Percentiles rank a stretch among this genome's conserved stretches.
Conservation (phyloP, 2,113 vertebrate species). For the Pachypanchax playfairii region DNA sequence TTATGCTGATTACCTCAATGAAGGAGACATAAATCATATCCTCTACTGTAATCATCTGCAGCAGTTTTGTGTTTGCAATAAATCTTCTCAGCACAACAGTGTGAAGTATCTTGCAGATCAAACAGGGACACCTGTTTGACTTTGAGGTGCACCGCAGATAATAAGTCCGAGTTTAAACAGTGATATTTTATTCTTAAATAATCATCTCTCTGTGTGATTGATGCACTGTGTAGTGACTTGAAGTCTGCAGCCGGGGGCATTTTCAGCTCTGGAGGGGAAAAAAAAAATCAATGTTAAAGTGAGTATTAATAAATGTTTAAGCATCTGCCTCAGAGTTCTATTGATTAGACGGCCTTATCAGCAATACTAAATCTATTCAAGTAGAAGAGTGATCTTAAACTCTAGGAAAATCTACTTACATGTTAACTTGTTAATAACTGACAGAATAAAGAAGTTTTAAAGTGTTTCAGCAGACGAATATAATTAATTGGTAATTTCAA, state of each 20-base stretch:
- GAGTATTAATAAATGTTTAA: slow-evolving; percentile 72
- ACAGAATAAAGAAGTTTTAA: slow-evolving; percentile 35
- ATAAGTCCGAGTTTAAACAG: slow-evolving; percentile 35
- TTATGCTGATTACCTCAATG: slow-evolving; percentile 72
- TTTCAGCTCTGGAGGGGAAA: slow-evolving; percentile 26
- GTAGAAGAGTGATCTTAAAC: slow-evolving; percentile 39
- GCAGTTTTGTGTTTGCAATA: slow-evolving; percentile 65
- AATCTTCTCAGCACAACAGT: slow-evolving; percentile 62
- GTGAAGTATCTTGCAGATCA: slow-evolving; percentile 60
- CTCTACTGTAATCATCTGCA: slow-evolving; percentile 64
- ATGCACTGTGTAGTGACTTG: slow-evolving; percentile 40
- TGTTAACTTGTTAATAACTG: slow-evolving; percentile 46
- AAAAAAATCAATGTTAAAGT: slow-evolving; percentile 58
- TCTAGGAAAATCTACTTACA: slow-evolving; percentile 27
- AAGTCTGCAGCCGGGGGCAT: slow-evolving; percentile 36
- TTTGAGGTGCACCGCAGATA: slow-evolving; percentile 35
- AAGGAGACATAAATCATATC: slow-evolving; percentile 70
- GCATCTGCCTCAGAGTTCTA: slow-evolving; percentile 54
- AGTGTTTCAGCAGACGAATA: slow-evolving; percentile 3
- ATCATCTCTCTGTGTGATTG: slow-evolving; percentile 54
- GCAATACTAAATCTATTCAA: slow-evolving; percentile 32
- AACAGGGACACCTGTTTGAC: slow-evolving; percentile 58
- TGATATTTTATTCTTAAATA: slow-evolving; percentile 65
- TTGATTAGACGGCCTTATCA: slow-evolving; percentile 58
- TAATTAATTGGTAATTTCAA: slow-evolving; percentile 9